Percentiles rank a stretch among this genome's conserved stretches.
phyloP scores from a whole-genome alignment of 2,888 invertebrate genomes.

The Platynereis dumerilii region DNA sequence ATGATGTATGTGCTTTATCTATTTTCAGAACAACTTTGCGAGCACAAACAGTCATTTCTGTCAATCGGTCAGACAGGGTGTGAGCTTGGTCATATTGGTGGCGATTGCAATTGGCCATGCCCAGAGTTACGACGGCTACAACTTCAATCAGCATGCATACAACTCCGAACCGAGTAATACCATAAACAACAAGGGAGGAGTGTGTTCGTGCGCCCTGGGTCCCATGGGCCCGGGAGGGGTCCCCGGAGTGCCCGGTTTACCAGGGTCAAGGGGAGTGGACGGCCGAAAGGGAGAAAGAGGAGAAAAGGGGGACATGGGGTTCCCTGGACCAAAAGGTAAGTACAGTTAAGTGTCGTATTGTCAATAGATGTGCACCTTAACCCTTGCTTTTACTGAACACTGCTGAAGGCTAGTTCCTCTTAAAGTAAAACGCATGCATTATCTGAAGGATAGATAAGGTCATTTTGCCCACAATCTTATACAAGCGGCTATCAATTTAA shows the following conservation, averaged over 20 bases:
- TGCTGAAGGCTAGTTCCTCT: too few relatives aligned
- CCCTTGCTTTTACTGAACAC: too few relatives aligned
- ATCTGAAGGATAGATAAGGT: too few relatives aligned
- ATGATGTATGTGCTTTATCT: too few relatives aligned
- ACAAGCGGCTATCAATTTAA: too few relatives aligned
- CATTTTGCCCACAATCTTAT: too few relatives aligned
- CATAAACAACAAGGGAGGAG: conserved; percentile 2
- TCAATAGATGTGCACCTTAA: neutral
- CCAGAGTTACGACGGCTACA: neutral
- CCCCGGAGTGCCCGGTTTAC: conserved; percentile 51
- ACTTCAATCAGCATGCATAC: neutral
- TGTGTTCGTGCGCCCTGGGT: neutral
- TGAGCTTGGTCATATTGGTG: neutral
- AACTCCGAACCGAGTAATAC: neutral
- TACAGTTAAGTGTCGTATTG: neutral
- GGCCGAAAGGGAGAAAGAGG: conserved; percentile 53
- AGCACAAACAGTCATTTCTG: too few relatives aligned
- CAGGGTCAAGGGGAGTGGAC: conserved; percentile 46
- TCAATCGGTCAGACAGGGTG: too few relatives aligned
- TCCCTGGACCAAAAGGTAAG: conserved; percentile 19
- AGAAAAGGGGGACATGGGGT: conserved; percentile 44
- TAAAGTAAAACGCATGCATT: too few relatives aligned
- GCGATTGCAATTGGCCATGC: neutral
- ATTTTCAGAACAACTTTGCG: too few relatives aligned
- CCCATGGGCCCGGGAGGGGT: conserved; percentile 46